Evolutionary conservation across 2,113 vertebrate genomes (phyloP), one percentile per base, ranked within the genome.

Genomic region (Noctilio leporinus): DNA sequence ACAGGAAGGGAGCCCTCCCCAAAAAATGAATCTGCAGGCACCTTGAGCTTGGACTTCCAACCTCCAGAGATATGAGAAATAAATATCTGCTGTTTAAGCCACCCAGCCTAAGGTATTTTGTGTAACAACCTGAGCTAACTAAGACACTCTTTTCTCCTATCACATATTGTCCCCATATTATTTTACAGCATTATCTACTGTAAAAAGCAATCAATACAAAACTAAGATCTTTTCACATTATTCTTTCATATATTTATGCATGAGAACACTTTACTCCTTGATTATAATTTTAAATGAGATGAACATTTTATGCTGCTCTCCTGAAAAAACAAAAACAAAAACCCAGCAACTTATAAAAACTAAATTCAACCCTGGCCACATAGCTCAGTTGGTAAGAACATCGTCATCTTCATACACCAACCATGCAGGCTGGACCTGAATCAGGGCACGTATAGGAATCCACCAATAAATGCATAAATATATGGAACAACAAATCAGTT

Each of bases 261-360:
- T 87, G 72, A 96, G 43, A 96, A 95, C 26, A 33, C 28, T 92
- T 91, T 95, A 51, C 33, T 90, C 88, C 81, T 92, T 69, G n/a
- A 90, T 89, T 78, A 59, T 95, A 93, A 92, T 49, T 94, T 78
- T 57, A 94, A 93, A 94, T 67, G 40, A 91, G 59, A 72, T 77
- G 4, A 82, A 87, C 19, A 93, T 87, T 85, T 94, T 69, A 62
- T 72, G 12, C 57, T 76, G 86, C 47, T 80, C 49, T 92, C 67
- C 81, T 33, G 84, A 86, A 87, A 87, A 87, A 33, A 28, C 43
- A 67, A 4, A 55, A 28, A 26, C 7, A 59, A 59, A 30, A 33
- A 64, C 20, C 5, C 30, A 64, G 9, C 30, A 75, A 57, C 3
- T 78, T 73, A 15, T 20, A 85, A 94, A 95, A 92, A 73, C 49